A percentile compares a stretch with the other conserved stretches of the same genome.
phyloP scores from a whole-genome alignment of 2,888 invertebrate species.

The Ectemnius continuus region DNA sequence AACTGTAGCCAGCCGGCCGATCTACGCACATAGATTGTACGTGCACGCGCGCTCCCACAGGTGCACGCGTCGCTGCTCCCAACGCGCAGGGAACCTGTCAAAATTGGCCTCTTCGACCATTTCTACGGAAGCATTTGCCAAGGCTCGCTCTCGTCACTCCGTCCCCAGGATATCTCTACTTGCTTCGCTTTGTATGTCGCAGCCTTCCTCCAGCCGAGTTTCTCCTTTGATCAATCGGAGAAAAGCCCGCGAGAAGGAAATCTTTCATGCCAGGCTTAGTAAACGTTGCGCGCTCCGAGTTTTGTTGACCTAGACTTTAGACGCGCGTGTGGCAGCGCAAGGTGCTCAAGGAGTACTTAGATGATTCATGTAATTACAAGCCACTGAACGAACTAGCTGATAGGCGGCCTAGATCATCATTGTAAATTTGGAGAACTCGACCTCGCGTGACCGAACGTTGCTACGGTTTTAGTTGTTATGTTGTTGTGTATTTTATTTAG shows the following conservation, averaged over 20 bases:
- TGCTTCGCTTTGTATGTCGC: background rate
- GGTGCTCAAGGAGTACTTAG: constrained; percentile 3
- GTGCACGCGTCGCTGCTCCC: constrained; percentile 14
- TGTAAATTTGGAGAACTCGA: constrained; percentile 21
- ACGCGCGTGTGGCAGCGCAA: constrained; percentile 13
- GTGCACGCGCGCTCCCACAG: no score
- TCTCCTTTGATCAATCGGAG: no score
- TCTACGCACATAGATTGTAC: no score
- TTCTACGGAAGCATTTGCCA: constrained; percentile 21
- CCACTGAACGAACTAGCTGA: constrained; percentile 7
- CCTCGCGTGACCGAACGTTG: no score
- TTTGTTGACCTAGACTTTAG: no score
- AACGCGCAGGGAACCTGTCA: constrained; percentile 50
- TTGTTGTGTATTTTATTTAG: no score
- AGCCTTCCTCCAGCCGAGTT: no score
- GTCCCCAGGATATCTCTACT: background rate
- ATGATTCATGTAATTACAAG: constrained; percentile 34
- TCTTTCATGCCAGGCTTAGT: no score
- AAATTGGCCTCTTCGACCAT: constrained; percentile 33
- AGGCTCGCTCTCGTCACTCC: constrained; percentile 17
- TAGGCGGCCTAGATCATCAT: constrained; percentile 9
- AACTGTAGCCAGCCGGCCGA: constrained; percentile 46
- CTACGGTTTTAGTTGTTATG: no score
- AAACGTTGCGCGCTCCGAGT: no score
- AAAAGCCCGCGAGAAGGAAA: no score